A percentile compares a stretch with the other conserved stretches of the same genome.
Evolutionary conservation across 1,140 invertebrate species (phyloP).

Genomic region (Maconellicoccus hirsutus): DNA sequence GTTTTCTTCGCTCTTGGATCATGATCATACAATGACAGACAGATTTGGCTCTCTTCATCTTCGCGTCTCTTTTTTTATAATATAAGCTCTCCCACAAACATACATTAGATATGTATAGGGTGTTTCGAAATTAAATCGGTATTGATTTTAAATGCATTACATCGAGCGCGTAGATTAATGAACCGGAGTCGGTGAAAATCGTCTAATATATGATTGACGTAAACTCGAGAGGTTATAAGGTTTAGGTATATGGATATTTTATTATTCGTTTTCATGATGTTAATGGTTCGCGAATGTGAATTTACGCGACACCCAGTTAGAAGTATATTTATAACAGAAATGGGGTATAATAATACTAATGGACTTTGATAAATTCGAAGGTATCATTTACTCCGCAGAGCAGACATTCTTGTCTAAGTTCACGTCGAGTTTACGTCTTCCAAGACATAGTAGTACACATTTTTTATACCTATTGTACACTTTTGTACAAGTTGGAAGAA

Average conservation of each 20-base stretch:
- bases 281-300: neutral
- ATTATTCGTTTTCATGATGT: too few species aligned
- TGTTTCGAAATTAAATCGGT: neutral
- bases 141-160: too few species aligned
- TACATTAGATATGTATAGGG: neutral
- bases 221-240: too few species aligned
- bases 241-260: too few species aligned
- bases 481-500: neutral
- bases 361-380: conserved; percentile 20
- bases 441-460: conserved; percentile 3
- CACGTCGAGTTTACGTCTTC: neutral
- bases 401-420: neutral
- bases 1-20: neutral
- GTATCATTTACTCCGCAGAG: conserved; percentile 5
- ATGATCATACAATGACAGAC: conserved; percentile 21
- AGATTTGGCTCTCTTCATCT: conserved; percentile 14
- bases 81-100: neutral
- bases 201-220: too few species aligned
- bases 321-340: neutral
- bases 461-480: conserved; percentile 1
- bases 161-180: too few species aligned
- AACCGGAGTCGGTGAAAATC: too few species aligned
- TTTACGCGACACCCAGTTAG: neutral
- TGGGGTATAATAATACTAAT: conserved; percentile 15
- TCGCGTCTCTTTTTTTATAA: neutral